Percentiles rank a stretch among this genome's conserved stretches.
Conservation (phyloP, 2,797 vertebrate species). For the Sylvilagus floridanus region DNA sequence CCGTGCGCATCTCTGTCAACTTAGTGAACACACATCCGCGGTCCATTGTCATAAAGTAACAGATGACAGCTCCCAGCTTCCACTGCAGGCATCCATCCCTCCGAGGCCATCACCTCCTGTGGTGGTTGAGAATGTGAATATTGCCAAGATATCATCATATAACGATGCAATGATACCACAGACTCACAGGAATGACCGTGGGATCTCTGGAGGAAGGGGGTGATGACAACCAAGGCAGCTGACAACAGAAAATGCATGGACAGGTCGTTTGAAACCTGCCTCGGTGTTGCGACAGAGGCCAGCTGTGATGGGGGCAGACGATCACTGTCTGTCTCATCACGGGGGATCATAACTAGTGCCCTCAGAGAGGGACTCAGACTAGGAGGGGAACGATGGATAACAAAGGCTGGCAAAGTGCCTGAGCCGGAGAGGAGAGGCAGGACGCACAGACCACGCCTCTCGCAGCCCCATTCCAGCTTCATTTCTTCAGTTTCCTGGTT, state of each 20-base stretch:
- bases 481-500: background rate
- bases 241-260: background rate
- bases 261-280: background rate
- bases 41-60: no score
- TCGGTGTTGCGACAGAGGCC: background rate
- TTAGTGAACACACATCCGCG: background rate
- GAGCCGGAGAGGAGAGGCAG: background rate
- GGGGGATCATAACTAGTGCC: fast-evolving
- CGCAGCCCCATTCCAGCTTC: background rate
- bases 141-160: background rate
- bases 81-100: fast-evolving
- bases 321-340: fast-evolving
- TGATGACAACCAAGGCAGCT: background rate
- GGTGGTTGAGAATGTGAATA: fast-evolving
- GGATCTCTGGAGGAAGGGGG: background rate
- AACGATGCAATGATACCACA: no score
- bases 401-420: background rate
- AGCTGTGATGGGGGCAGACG: no score
- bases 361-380: background rate
- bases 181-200: background rate
- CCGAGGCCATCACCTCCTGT: background rate
- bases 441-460: background rate
- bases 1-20: no score
- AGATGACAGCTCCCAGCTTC: background rate
- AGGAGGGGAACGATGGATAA: background rate